phyloP scores from a whole-genome alignment of 1,140 invertebrate species.

The Macrobrachium nipponense region DNA sequence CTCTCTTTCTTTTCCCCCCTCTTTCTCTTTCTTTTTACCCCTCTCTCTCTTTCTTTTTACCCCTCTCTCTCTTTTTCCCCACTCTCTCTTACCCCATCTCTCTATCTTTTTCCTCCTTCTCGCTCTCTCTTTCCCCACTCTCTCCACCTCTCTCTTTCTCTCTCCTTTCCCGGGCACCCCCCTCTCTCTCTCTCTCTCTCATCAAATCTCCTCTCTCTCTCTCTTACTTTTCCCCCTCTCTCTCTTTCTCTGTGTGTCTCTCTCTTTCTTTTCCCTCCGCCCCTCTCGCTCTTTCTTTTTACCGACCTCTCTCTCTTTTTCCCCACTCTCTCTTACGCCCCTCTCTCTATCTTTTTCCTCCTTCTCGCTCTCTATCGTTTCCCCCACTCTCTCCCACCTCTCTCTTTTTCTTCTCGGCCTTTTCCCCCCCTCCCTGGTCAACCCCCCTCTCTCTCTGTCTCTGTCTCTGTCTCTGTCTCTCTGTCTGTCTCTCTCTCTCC shows the following conservation, averaged over 20 bases:
- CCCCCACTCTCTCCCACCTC: background rate
- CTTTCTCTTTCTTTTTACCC: slow-evolving; percentile 1
- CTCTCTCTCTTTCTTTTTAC: background rate
- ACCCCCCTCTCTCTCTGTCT: background rate
- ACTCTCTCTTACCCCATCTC: slow-evolving; percentile 11
- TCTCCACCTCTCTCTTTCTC: too few species aligned
- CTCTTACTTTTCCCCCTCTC: background rate
- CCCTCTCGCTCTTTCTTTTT: background rate
- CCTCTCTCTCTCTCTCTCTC: too few species aligned
- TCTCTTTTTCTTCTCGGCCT: background rate
- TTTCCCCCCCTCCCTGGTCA: background rate
- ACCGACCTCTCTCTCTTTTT: background rate
- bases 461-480: background rate
- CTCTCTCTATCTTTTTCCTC: background rate
- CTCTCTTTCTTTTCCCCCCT: background rate
- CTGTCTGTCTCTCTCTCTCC: background rate
- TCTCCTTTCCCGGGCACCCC: too few species aligned
- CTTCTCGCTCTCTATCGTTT: too few species aligned
- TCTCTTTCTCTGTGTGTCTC: too few species aligned
- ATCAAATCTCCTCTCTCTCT: background rate
- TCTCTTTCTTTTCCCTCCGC: too few species aligned
- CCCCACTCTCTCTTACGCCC: background rate
- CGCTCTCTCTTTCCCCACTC: background rate
- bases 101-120: slow-evolving; percentile 20
- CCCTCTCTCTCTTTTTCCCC: slow-evolving; percentile 11